These are phyloP conservation scores for Pitta sordida DNA, from an alignment of 2,113 vertebrate genomes.

Conservation along the genomic window DNA sequence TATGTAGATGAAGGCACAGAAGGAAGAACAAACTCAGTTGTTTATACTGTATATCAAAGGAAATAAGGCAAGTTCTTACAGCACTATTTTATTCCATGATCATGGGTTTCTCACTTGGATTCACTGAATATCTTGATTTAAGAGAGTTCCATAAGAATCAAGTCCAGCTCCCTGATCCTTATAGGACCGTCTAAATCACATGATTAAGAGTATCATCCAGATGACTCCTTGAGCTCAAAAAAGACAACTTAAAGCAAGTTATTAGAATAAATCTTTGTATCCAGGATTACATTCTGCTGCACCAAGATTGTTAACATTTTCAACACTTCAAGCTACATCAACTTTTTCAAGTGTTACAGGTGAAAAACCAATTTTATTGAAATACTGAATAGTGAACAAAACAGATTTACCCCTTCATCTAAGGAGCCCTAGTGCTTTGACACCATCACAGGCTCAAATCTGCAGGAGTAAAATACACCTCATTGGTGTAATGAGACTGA, in stretches of 20 bases:
- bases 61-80: not conserved
- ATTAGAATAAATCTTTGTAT: not conserved
- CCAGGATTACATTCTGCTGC: not conserved
- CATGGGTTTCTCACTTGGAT: not conserved
- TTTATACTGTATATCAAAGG: not conserved
- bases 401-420: not conserved
- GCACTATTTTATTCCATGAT: not conserved
- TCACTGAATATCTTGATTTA: not conserved
- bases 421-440: not conserved
- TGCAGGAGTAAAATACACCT: not conserved
- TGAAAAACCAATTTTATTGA: not conserved
- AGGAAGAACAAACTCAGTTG: not conserved
- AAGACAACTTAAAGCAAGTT: not conserved
- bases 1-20: not conserved
- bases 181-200: not conserved
- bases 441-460: not conserved
- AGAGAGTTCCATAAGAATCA: not conserved
- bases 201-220: not conserved
- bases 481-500: not conserved
- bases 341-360: not conserved
- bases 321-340: not conserved
- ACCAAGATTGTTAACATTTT: not conserved
- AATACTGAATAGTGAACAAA: not conserved
- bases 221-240: not conserved
- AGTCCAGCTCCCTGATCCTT: not conserved